Evolutionary conservation across 2,113 vertebrate species (phyloP).

Genomic region (Acanthochromis polyacanthus): DNA sequence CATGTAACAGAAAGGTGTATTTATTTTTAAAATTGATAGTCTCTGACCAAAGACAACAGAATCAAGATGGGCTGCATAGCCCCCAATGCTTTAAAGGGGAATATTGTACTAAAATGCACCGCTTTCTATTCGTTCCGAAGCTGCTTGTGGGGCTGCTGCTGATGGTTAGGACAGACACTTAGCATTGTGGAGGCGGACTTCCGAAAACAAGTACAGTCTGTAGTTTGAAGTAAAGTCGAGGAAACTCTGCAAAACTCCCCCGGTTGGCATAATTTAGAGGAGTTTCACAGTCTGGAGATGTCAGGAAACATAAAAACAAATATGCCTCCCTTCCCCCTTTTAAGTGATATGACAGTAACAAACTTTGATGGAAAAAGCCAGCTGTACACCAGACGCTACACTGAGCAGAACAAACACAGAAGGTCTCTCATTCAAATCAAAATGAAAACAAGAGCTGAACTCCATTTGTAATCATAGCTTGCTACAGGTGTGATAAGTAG

Average conservation of each 20-base stretch:
- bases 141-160: background rate
- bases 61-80: background rate
- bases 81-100: background rate
- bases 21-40: background rate
- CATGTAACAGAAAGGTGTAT: background rate
- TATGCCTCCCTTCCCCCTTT: no score
- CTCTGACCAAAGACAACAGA: background rate
- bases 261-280: background rate
- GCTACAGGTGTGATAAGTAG: slow-evolving; percentile 1
- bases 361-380: background rate
- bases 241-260: background rate
- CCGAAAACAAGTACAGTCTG: background rate
- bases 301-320: background rate
- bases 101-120: background rate
- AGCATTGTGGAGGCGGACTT: background rate
- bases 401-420: background rate
- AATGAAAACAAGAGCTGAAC: background rate
- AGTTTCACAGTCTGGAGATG: background rate
- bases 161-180: background rate
- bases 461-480: background rate
- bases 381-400: no score
- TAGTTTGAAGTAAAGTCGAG: background rate
- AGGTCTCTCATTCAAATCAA: background rate
- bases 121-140: background rate
- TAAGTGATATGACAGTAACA: background rate